Evolutionary conservation across 2,888 invertebrate species (phyloP).

Genomic region (Chorisops tibialis): DNA sequence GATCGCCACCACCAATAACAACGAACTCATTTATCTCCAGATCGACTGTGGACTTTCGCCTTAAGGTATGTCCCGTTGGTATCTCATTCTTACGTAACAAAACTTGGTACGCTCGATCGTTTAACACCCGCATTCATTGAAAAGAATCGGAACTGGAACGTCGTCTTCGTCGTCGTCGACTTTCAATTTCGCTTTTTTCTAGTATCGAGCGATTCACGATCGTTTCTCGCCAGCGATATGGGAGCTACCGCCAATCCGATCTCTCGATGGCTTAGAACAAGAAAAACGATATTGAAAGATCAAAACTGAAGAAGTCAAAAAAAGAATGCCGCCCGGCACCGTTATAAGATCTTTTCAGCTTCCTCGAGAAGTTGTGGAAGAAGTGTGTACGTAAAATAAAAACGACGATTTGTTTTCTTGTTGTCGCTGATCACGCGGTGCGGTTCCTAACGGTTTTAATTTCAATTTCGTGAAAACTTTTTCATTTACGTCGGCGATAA

Average conservation of each 20-base stretch:
- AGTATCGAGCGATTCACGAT: background rate
- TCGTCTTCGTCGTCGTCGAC: too few species aligned
- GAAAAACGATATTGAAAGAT: background rate
- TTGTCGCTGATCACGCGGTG: background rate
- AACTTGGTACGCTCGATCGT: background rate
- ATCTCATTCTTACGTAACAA: background rate
- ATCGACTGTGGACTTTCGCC: too few species aligned
- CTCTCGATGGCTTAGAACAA: conserved; percentile 4
- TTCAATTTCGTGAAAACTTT: conserved; percentile 7
- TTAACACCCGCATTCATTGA: conserved; percentile 6
- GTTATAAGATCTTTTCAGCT: conserved; percentile 7
- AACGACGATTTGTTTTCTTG: background rate
- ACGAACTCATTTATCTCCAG: too few species aligned
- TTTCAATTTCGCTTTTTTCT: background rate
- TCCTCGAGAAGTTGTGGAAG: background rate
- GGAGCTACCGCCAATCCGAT: background rate
- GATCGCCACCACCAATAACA: too few species aligned
- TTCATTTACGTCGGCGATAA: background rate
- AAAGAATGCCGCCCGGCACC: background rate
- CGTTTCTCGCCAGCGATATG: too few species aligned
- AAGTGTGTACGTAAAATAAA: background rate
- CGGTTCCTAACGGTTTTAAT: conserved; percentile 8
- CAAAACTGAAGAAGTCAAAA: background rate
- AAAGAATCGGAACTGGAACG: background rate
- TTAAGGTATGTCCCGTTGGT: too few species aligned